Evolutionary conservation across 2,888 invertebrate genomes (phyloP).

Genomic region (Idaea straminata): DNA sequence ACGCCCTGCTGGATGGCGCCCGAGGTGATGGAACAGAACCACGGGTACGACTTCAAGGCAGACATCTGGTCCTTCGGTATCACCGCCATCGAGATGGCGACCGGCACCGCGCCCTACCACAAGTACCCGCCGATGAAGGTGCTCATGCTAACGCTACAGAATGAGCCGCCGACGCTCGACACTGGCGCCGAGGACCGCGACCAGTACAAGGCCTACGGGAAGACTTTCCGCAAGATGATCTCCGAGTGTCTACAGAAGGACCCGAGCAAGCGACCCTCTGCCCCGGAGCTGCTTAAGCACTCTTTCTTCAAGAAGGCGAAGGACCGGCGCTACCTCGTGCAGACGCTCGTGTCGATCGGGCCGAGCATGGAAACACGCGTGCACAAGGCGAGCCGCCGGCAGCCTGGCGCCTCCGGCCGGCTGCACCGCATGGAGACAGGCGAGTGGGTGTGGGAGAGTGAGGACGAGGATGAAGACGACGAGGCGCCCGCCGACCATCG

Average conservation of each 20-base stretch:
- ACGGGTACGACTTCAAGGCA: slow-evolving; percentile 99
- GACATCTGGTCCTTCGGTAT: slow-evolving; percentile 92
- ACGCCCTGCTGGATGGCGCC: slow-evolving; percentile 99
- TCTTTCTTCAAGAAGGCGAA: slow-evolving; percentile 99
- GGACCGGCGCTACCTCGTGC: slow-evolving; percentile 93
- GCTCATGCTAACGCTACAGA: slow-evolving; percentile 98
- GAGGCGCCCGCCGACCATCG: slow-evolving; percentile 78
- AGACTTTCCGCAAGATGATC: slow-evolving; percentile 98
- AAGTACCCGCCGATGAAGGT: slow-evolving; percentile 99
- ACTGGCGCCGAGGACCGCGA: slow-evolving; percentile 98
- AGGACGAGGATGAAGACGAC: slow-evolving; percentile 88
- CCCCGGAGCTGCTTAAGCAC: slow-evolving; percentile 97
- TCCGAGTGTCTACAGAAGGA: slow-evolving; percentile 98
- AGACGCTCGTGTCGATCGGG: slow-evolving; percentile 91
- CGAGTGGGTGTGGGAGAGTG: slow-evolving; percentile 99
- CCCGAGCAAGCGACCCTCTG: slow-evolving; percentile 96
- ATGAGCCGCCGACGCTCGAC: slow-evolving; percentile 98
- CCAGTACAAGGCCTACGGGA: slow-evolving; percentile 99
- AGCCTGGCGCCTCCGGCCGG: slow-evolving; percentile 92
- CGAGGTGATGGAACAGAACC: slow-evolving; percentile 99
- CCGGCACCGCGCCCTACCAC: slow-evolving; percentile 99
- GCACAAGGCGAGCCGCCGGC: slow-evolving; percentile 90
- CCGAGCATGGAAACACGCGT: slow-evolving; percentile 95
- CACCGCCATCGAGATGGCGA: slow-evolving; percentile 99
- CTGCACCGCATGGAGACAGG: slow-evolving; percentile 97